Percentiles rank a stretch among this genome's conserved stretches.
These are phyloP conservation scores for Sinocyclocheilus anophthalmus DNA, from an alignment of 2,113 vertebrate genomes.

Conservation along the genomic window DNA sequence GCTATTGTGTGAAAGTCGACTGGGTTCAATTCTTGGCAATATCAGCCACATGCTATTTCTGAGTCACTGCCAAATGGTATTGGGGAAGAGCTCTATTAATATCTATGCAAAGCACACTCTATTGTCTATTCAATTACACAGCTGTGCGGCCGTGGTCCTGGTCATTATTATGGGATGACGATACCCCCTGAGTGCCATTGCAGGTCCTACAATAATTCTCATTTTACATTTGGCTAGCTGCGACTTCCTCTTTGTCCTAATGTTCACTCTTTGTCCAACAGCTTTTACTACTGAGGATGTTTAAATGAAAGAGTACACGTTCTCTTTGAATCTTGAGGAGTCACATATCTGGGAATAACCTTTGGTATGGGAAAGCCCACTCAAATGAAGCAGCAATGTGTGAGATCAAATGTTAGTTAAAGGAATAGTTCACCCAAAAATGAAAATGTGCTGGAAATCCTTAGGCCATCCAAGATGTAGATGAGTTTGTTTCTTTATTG, in stretches of 20 bases:
- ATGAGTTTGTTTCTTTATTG: too few relatives aligned
- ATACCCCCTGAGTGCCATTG: not conserved
- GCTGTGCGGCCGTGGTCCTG: constrained; percentile 4
- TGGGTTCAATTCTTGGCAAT: not conserved
- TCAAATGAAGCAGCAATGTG: not conserved
- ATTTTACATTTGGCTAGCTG: constrained; percentile 22
- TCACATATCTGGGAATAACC: not conserved
- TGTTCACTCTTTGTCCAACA: not conserved
- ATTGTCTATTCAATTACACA: constrained; percentile 9
- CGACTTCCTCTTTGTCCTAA: not conserved
- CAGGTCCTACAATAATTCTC: constrained; percentile 9
- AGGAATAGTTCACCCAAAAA: too few relatives aligned
- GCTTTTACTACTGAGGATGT: not conserved
- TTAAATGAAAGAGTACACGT: constrained; percentile 3
- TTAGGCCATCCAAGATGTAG: too few relatives aligned
- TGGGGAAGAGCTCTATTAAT: constrained; percentile 24
- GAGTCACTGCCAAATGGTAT: constrained; percentile 21
- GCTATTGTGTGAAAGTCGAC: constrained; percentile 4
- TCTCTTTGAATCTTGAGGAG: constrained; percentile 1
- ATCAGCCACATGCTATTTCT: constrained; percentile 4
- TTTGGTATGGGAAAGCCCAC: not conserved
- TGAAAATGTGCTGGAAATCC: too few relatives aligned
- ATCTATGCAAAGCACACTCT: constrained; percentile 22
- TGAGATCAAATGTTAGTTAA: not conserved
- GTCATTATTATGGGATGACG: constrained; percentile 34